phyloP scores from a whole-genome alignment of 2,888 invertebrate genomes.

The Drosophila fungiperda region DNA sequence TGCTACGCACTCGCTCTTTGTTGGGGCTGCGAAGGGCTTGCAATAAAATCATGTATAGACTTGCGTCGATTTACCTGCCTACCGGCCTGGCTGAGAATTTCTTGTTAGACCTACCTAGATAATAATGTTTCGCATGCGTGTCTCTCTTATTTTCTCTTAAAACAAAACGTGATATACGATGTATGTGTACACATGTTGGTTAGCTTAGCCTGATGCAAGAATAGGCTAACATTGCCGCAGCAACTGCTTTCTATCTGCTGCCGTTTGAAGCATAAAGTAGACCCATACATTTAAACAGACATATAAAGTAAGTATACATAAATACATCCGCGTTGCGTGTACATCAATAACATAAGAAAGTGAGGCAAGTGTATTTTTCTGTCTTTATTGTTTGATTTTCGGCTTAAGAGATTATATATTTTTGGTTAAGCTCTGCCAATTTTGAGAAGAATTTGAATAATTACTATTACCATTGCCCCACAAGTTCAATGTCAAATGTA shows the following conservation, averaged over 20 bases:
- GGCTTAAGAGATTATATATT: conserved; percentile 15
- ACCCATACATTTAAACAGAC: neutral
- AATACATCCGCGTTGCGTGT: neutral
- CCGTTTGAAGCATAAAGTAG: conserved; percentile 1
- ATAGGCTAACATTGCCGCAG: conserved; percentile 53
- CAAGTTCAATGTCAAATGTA: conserved; percentile 14
- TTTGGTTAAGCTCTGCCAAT: conserved; percentile 1
- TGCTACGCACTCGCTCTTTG: conserved; percentile 48
- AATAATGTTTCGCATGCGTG: conserved; percentile 2
- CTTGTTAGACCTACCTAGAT: conserved; percentile 16
- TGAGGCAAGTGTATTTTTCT: conserved; percentile 20
- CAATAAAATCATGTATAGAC: conserved; percentile 9
- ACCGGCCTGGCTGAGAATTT: conserved; percentile 4
- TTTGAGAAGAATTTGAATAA: conserved; percentile 1
- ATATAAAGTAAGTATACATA: neutral
- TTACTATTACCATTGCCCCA: neutral
- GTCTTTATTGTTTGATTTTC: conserved; percentile 6
- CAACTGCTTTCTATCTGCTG: conserved; percentile 1
- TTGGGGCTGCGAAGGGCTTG: conserved; percentile 9
- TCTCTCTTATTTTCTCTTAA: conserved; percentile 9
- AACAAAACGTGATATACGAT: neutral
- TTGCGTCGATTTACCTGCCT: conserved; percentile 31
- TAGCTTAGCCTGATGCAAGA: conserved; percentile 66
- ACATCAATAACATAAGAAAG: conserved; percentile 7
- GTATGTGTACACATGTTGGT: neutral